These are phyloP conservation scores for Troilus luridus DNA, from an alignment of 2,888 invertebrate species.

Conservation along the genomic window DNA sequence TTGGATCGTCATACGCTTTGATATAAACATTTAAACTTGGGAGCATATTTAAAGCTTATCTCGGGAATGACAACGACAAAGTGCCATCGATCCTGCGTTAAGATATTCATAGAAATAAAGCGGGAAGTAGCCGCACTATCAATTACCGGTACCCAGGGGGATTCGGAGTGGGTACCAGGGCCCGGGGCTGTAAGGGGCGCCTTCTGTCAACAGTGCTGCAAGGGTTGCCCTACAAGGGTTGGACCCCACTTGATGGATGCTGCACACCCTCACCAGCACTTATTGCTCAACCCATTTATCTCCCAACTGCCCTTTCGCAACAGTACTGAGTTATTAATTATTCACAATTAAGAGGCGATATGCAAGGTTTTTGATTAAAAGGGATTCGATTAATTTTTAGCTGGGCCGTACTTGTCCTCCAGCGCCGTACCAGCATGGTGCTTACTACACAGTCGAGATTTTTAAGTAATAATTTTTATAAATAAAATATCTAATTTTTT, in stretches of 20 bases:
- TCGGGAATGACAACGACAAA: background rate
- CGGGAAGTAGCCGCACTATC: background rate
- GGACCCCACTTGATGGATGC: background rate
- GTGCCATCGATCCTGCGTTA: background rate
- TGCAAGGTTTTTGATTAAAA: background rate
- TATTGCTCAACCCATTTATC: background rate
- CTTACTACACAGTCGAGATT: too few relatives aligned
- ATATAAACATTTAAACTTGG: too few relatives aligned
- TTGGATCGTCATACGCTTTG: too few relatives aligned
- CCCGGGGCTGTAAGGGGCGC: background rate
- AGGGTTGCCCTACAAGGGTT: background rate
- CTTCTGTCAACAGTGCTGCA: conserved; percentile 5
- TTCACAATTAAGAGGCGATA: background rate
- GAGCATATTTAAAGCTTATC: background rate
- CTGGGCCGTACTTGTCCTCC: background rate
- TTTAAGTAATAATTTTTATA: too few relatives aligned
- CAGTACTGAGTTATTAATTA: background rate
- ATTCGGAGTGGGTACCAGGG: background rate
- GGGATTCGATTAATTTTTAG: background rate
- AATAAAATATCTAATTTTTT: too few relatives aligned
- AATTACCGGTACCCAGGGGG: background rate
- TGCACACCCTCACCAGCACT: background rate
- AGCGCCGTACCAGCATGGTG: too few relatives aligned
- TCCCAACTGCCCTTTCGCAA: background rate
- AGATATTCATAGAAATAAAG: conserved; percentile 27